Evolutionary conservation across 2,113 vertebrate genomes (phyloP).

Genomic region (Pteronura brasiliensis): DNA sequence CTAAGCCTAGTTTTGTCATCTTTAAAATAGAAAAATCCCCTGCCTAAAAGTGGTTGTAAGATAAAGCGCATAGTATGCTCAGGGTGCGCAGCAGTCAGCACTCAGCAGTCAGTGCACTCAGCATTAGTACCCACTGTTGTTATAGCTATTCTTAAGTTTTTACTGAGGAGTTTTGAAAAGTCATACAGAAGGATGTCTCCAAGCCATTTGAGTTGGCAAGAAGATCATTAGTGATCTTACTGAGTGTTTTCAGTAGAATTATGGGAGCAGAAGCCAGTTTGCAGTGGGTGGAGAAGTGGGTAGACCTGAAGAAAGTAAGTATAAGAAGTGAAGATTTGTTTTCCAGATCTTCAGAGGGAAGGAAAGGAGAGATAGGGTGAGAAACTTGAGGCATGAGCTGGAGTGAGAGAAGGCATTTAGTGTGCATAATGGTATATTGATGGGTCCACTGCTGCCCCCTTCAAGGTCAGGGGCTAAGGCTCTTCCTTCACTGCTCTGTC

Average conservation of each 20-base stretch:
- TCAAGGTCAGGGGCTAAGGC: background rate
- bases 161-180: background rate
- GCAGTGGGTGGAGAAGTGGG: background rate
- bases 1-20: background rate
- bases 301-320: background rate
- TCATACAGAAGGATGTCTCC: background rate
- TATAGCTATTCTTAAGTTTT: background rate
- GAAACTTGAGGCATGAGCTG: background rate
- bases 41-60: background rate
- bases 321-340: background rate
- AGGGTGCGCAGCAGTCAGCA: too few species aligned
- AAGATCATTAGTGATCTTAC: background rate
- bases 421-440: background rate
- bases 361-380: background rate
- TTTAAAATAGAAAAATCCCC: background rate
- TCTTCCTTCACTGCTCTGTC: background rate
- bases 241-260: background rate
- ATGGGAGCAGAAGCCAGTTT: background rate
- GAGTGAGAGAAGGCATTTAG: background rate
- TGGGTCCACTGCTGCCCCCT: too few species aligned
- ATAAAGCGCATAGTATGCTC: background rate
- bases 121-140: fast-evolving
- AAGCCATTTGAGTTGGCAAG: background rate
- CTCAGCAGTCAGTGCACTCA: background rate
- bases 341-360: background rate